Base-by-base conservation (phyloP, 1,140 invertebrate genomes). In the Oryzaephilus surinamensis region DNA sequence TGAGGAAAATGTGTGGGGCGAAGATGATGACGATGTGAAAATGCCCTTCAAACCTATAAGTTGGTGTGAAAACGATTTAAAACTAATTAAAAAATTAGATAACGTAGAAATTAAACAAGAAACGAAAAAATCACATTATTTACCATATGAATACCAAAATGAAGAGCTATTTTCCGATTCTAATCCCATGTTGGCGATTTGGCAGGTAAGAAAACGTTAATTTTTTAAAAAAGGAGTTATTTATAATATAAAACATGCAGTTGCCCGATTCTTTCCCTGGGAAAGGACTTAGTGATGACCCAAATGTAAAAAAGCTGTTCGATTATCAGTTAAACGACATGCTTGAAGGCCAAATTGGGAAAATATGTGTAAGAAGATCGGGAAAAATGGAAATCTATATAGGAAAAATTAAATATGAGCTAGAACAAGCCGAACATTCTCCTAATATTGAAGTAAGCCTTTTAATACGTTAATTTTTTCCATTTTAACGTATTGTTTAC, bases 271-370 rank as follows among this genome's bases (percentile, higher is more conserved):
- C 52, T 18, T 55, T 55, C 46, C 43, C 48, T 35, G 50, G 48
- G 4, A 55, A 51, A 46, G 37, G 43, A 17, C 41, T 55, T 4
- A 51, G 52, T 51, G 50, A 55, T 31, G 50, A 55, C 36, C 48
- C 48, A 21, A 51, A 48, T 43, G 37, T 38, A 34, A 46, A 46
- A 42, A 46, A 43, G 43, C 18, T 46, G 8, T 41, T 47, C 17
- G 50, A 55, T 38, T 55, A 52, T 40, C 30, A 38, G 20, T 33
- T 55, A 26, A 38, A 32, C 8, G 32, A 45, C 4, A 52, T 55
- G 50, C 15, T 40, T 15, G 52, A 55, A 43, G 52, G 52, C 18
- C 39, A 55, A 46, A 52, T 55, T 41, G 52, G 52, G n/a, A 51
- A 50, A 45, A 13, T 55, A 41, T 10, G 38, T 10, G 41, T 55